Percentiles rank a stretch among this genome's conserved stretches.
Evolutionary conservation across 2,888 invertebrate genomes (phyloP).

Genomic region (Eurytoma adleriae): DNA sequence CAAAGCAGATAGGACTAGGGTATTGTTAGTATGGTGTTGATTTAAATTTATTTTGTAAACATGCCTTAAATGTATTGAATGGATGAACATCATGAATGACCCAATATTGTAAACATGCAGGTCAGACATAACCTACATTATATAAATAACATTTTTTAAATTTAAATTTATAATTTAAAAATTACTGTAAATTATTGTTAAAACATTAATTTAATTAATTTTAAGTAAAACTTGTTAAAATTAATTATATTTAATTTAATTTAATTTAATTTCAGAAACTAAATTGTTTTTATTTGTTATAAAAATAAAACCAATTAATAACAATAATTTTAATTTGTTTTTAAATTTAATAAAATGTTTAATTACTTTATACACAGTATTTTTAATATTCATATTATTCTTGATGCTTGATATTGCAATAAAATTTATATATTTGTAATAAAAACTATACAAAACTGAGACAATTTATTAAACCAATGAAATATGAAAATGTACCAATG

Average conservation of each 20-base stretch:
- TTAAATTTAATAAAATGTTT: background rate
- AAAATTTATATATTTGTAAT: background rate
- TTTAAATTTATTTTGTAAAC: background rate
- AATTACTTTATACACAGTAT: background rate
- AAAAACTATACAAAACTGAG: conserved; percentile 10
- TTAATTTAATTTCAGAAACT: no score
- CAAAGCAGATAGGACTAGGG: background rate
- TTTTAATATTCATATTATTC: background rate
- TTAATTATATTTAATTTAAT: no score
- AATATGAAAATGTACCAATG: background rate
- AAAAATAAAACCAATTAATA: background rate
- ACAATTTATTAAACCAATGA: conserved; percentile 22
- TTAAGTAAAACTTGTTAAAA: no score
- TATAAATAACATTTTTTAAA: background rate
- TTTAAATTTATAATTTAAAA: background rate
- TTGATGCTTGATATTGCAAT: background rate
- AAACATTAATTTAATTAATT: no score
- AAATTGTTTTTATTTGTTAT: background rate
- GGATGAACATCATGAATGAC: conserved; percentile 6
- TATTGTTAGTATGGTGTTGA: conserved; percentile 10
- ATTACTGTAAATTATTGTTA: background rate
- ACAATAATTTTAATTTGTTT: background rate
- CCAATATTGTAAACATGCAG: background rate
- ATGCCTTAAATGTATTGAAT: conserved; percentile 5
- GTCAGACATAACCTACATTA: conserved; percentile 9